Evolutionary conservation across 1,140 invertebrate genomes (phyloP).

Genomic region (Hypsibius dujardini): DNA sequence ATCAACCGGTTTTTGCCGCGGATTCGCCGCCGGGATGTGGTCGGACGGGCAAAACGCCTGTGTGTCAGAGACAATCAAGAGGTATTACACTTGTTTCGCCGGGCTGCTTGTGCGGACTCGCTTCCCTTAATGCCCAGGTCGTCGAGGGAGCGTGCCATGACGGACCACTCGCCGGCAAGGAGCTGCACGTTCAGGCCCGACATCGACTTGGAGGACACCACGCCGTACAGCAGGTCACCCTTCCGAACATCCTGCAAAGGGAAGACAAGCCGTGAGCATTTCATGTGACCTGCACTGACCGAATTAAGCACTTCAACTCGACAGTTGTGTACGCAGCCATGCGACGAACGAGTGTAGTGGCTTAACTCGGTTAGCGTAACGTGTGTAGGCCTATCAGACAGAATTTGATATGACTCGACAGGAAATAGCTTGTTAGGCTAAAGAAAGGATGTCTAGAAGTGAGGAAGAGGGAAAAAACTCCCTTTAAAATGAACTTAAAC

Average conservation of each 20-base stretch:
- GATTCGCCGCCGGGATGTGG: neutral
- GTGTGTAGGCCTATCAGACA: too few relatives aligned
- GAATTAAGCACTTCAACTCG: too few relatives aligned
- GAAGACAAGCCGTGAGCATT: neutral
- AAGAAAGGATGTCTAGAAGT: too few relatives aligned
- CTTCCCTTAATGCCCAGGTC: conserved; percentile 16
- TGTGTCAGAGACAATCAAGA: neutral
- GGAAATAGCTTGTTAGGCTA: too few relatives aligned
- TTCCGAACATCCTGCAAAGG: conserved; percentile 12
- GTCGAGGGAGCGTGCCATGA: neutral
- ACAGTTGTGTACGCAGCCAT: too few relatives aligned
- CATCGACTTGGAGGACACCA: neutral
- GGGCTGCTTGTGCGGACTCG: neutral
- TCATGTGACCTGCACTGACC: too few relatives aligned
- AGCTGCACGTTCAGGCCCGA: neutral
- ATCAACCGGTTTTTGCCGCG: neutral
- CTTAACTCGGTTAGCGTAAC: too few relatives aligned
- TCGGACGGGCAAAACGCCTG: conserved; percentile 9
- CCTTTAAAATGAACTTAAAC: too few relatives aligned
- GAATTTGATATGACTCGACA: too few relatives aligned
- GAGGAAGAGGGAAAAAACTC: too few relatives aligned
- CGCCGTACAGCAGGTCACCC: neutral
- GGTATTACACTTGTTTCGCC: neutral
- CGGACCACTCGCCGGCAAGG: neutral
- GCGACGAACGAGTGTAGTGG: too few relatives aligned